Evolutionary conservation across 2,797 vertebrate genomes (phyloP).

Genomic region (Hirundo rustica): DNA sequence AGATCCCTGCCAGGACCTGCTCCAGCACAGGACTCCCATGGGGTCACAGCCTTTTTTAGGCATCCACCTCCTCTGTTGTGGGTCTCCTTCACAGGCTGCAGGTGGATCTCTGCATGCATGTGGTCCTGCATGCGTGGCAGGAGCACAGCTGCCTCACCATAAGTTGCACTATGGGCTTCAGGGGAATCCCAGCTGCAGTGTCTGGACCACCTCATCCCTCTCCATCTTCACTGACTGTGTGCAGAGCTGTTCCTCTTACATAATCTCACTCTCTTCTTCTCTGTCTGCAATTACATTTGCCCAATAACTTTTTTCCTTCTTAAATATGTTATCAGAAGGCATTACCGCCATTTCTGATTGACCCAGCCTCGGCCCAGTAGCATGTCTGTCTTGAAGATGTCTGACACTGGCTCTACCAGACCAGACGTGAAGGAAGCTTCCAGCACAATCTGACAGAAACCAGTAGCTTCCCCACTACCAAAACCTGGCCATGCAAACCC

Average conservation of each 20-base stretch:
- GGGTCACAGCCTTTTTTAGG: not conserved
- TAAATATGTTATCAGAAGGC: not conserved
- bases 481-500: not conserved
- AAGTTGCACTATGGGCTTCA: not conserved
- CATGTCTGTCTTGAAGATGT: rapidly evolving
- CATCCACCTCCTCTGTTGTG: not conserved
- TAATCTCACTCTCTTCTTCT: not conserved
- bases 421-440: not conserved
- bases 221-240: not conserved
- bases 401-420: not conserved
- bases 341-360: not conserved
- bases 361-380: not conserved
- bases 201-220: not conserved
- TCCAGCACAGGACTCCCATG: not conserved
- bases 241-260: not conserved
- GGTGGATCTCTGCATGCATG: not conserved
- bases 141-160: not conserved
- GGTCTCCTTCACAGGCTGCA: not conserved
- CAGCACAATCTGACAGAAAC: not conserved
- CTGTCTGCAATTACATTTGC: not conserved
- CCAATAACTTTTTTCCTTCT: not conserved
- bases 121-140: not conserved
- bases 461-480: no score
- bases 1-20: not conserved
- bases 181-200: not conserved